Base-by-base conservation (phyloP, 2,888 invertebrate genomes). In the Osmoderma eremita region DNA sequence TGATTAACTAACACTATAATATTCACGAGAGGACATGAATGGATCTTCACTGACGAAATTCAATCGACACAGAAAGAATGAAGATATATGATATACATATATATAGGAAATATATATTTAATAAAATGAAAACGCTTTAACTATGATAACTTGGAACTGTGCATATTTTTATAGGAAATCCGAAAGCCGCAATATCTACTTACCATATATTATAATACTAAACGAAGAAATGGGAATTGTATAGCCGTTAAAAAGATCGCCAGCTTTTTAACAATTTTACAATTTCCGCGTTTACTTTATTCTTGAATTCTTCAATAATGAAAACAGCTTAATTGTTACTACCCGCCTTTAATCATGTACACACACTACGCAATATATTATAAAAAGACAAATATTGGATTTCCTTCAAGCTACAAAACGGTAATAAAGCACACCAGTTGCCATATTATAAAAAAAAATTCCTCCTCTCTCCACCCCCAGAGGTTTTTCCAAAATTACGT, bases 101-200 rank as follows among this genome's bases (percentile, higher is more conserved):
- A 36, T 39, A 49, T 36, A 20, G 48, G 30, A 53, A 39, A 42
- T 39, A 24, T 24, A 42, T 18, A 45, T 38, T 17, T 10, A 53
- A 62, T 49, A 53, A 56, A 22, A 65, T 39, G 36, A 38, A 67
- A 62, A 53, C 63, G 76, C 76, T 77, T 72, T 75, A 73, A 75
- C 70, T 72, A 72, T 73, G 70, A 41, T 45, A 50, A 68, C 71
- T 68, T 70, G 67, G 70, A 74, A 76, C 74, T 78, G 78, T 79
- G 79, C 78, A 79, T 81, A 80, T 82, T 81, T 81, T 82, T 81
- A 66, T 73, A 75, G 53, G 50, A 42, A 64, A 53, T 65, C 51
- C 68, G 54, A 63, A 61, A 53, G 17, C 18, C 24, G 53, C 38
- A 38, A 18, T 38, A 53, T 36, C 36, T 53, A 53, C 38, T 13